Conservation (phyloP, 2,113 vertebrate species). For the Pseudorectes ferrugineus region DNA sequence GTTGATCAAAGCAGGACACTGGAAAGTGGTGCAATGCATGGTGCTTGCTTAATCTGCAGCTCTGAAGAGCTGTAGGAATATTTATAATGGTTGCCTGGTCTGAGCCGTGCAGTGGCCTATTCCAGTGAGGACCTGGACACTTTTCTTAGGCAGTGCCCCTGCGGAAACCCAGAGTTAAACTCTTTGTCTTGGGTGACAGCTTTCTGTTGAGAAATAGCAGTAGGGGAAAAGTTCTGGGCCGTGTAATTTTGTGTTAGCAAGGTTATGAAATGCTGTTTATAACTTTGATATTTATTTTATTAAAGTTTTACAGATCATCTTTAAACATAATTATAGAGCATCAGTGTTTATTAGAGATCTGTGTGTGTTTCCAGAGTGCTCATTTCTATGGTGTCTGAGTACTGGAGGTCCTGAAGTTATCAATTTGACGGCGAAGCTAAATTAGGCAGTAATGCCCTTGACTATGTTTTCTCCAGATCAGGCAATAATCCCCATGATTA, state of each 20-base stretch:
- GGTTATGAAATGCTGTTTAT: neutral
- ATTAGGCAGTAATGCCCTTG: slow-evolving; percentile 35
- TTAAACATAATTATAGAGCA: neutral
- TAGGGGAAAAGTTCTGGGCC: neutral
- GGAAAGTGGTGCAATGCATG: neutral
- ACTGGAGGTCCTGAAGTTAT: neutral
- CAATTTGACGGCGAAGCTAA: neutral
- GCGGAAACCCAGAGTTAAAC: neutral
- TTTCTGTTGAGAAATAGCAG: neutral
- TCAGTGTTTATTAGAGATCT: neutral
- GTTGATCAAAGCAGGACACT: neutral
- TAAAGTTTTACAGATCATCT: neutral
- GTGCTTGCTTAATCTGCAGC: neutral
- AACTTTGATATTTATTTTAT: neutral
- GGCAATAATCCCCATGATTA: slow-evolving; percentile 12
- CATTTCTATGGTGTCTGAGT: neutral
- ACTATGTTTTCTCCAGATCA: slow-evolving; percentile 13
- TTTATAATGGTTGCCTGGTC: neutral
- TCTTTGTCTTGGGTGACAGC: neutral
- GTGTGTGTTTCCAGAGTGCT: neutral
- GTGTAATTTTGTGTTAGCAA: neutral
- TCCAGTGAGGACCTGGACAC: neutral
- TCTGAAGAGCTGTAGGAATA: neutral
- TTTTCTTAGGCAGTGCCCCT: neutral
- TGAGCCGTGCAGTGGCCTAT: neutral